A percentile compares a stretch with the other conserved stretches of the same genome.
Evolutionary conservation across 2,888 invertebrate species (phyloP).

Genomic region (Dermolepida albohirtum): DNA sequence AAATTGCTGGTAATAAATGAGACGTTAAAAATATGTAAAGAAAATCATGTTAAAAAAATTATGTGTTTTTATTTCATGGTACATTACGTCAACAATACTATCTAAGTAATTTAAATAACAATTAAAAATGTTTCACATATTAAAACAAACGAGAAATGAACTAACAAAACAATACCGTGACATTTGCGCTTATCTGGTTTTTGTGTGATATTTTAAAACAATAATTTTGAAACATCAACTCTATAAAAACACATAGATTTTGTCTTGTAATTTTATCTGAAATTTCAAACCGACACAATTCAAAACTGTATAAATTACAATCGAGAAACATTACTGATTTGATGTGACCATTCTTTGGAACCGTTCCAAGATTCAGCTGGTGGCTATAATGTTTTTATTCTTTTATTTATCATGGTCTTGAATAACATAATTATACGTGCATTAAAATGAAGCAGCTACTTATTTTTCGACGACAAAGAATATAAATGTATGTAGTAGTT

Average conservation of each 20-base stretch:
- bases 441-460: slow-evolving; percentile 1
- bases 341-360: slow-evolving; percentile 16
- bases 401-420: slow-evolving; percentile 12
- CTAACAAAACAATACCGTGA: neutral
- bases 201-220: slow-evolving; percentile 12
- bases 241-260: too few relatives aligned
- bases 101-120: slow-evolving; percentile 11
- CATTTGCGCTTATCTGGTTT: slow-evolving; percentile 13
- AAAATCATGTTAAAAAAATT: too few relatives aligned
- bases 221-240: too few relatives aligned
- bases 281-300: neutral
- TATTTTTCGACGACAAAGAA: neutral
- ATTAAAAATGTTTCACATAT: neutral
- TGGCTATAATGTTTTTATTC: slow-evolving; percentile 7
- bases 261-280: too few relatives aligned
- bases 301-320: slow-evolving; percentile 8
- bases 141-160: slow-evolving; percentile 13
- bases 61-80: neutral
- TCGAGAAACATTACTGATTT: slow-evolving; percentile 6
- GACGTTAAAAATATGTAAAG: neutral
- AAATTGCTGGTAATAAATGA: neutral
- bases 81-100: neutral
- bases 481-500: neutral
- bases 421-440: slow-evolving; percentile 13
- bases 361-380: slow-evolving; percentile 19